A percentile compares a stretch with the other conserved stretches of the same genome.
These are phyloP conservation scores for Lycaena phlaeas DNA, from an alignment of 2,888 invertebrate genomes.

Conservation along the genomic window DNA sequence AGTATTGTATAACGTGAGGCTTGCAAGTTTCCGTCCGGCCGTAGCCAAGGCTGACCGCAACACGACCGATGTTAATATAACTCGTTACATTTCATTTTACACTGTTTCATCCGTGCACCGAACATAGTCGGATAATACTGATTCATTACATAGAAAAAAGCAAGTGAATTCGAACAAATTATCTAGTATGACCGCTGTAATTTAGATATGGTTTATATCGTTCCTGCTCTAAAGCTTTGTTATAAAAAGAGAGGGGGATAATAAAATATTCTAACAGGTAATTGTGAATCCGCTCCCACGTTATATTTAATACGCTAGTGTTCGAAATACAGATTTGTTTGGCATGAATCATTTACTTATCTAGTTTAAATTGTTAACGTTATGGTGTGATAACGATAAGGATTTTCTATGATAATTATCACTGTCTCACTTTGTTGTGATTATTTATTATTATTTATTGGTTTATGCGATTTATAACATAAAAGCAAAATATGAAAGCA, in stretches of 20 bases:
- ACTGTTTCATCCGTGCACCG: constrained; percentile 11
- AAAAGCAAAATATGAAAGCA: too few species aligned
- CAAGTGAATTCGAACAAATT: constrained; percentile 20
- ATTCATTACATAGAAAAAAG: constrained; percentile 22
- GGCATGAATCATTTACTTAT: background rate
- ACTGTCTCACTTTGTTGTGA: too few species aligned
- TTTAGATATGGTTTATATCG: constrained; percentile 17
- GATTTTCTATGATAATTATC: too few species aligned
- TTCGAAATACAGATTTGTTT: background rate
- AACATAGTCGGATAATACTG: constrained; percentile 18
- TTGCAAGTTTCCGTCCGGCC: constrained; percentile 24
- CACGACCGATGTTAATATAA: constrained; percentile 15
- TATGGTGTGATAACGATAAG: background rate
- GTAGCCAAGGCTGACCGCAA: constrained; percentile 27
- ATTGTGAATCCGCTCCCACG: constrained; percentile 21
- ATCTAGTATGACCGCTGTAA: constrained; percentile 17
- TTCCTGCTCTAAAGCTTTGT: constrained; percentile 15
- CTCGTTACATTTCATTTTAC: constrained; percentile 10
- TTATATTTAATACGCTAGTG: constrained; percentile 12
- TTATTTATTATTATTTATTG: too few species aligned
- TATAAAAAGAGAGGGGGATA: constrained; percentile 14
- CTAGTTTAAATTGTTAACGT: background rate
- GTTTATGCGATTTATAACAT: too few species aligned
- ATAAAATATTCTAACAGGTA: constrained; percentile 18
- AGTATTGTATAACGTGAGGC: constrained; percentile 32